Conservation (phyloP, 1,140 invertebrate genomes). For the Drosophila arizonae region DNA sequence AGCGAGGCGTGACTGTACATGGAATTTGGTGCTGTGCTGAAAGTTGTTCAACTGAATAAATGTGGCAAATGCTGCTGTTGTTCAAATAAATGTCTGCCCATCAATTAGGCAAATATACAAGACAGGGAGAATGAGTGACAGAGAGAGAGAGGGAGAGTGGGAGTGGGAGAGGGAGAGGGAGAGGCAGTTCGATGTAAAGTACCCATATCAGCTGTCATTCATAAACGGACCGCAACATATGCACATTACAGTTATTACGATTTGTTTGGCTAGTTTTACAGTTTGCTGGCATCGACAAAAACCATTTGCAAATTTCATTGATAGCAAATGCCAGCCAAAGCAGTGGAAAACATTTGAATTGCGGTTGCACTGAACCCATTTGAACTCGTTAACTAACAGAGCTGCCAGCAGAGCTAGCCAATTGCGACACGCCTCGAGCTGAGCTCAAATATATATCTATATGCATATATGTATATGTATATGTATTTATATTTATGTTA, state of each 20-base stretch:
- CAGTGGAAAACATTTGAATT: neutral
- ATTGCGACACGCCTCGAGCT: neutral
- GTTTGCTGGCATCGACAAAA: conserved; percentile 22
- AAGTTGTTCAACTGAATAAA: conserved; percentile 21
- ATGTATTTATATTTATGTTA: no score
- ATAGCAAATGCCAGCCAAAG: conserved; percentile 2
- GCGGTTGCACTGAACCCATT: neutral
- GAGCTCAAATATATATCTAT: no score
- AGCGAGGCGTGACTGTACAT: conserved; percentile 13
- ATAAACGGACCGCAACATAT: conserved; percentile 37
- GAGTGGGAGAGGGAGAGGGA: neutral
- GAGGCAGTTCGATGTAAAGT: neutral
- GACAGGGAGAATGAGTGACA: neutral
- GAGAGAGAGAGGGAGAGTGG: neutral
- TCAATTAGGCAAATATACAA: conserved; percentile 30
- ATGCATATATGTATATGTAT: no score
- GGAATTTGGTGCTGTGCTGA: neutral
- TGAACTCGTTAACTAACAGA: neutral
- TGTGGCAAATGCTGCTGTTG: conserved; percentile 18
- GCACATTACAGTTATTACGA: conserved; percentile 41
- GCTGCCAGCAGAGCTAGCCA: neutral
- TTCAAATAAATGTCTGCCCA: conserved; percentile 30
- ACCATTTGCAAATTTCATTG: conserved; percentile 26
- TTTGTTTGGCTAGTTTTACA: conserved; percentile 26
- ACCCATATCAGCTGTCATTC: conserved; percentile 26